Base-by-base conservation (phyloP, 2,797 vertebrate genomes). In the Ctenosaura bakeri region DNA sequence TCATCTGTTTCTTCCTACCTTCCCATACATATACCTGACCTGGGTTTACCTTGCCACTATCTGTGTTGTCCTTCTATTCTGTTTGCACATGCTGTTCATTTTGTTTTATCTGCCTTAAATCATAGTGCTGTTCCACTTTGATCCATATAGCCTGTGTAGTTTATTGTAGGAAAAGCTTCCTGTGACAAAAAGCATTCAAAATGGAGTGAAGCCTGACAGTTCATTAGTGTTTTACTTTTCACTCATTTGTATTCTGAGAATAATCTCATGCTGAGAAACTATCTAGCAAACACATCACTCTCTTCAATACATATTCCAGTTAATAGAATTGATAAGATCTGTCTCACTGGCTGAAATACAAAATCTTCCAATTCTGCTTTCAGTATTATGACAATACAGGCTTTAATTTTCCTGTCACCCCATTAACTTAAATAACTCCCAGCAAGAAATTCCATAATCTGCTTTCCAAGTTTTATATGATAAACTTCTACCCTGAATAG, bases 401-500 rank as follows among this genome's bases (percentile, higher is more conserved):
- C 83, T 89, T 84, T 24, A 22, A 59, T 91, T 91, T 73, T 38
- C 50, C 35, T 8, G n/a, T 8, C 16, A 18, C 16, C 32, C 0
- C 46, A 10, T n/a, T 81, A 24, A 8, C 32, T 77, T 86, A 29
- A 83, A 56, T 71, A 22, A 35, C 69, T 1, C 73, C 81, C 8
- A 59, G 22, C 1, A 52, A 46, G 84, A 89, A 83, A 56, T 46
- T 80, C 81, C 5, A 64, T 73, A n/a, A 71, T 88, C 87, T 81
- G 9, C 86, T 3, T 42, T 88, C 42, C 29, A 62, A 29, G 20
- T 64, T 89, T 95, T 26, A n/a, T 29, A 69, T 78, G 82, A 38
- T 91, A 1, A 74, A 46, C 0, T 32, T 42, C 5, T 24, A 38
- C 32, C 62, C 82, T 90, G n/a, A 91, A 88, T 87, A 87, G 56